Conservation (phyloP, 2,888 invertebrate genomes). For the Clunio marinus region DNA sequence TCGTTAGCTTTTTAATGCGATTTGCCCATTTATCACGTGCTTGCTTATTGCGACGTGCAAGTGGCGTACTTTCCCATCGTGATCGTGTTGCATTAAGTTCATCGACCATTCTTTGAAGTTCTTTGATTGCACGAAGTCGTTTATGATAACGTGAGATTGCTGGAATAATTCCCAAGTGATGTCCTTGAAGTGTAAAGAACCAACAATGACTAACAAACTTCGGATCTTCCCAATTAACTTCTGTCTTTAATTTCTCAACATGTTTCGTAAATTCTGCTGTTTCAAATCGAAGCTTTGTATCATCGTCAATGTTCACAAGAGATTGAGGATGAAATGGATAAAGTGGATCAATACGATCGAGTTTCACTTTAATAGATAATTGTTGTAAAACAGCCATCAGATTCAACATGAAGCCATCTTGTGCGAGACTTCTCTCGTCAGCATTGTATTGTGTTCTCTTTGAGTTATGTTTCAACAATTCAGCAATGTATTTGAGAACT, state of each 20-base stretch:
- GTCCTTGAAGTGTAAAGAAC: conserved; percentile 91
- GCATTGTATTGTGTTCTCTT: conserved; percentile 86
- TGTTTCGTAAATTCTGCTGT: conserved; percentile 77
- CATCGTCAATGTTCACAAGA: conserved; percentile 67
- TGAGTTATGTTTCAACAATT: conserved; percentile 73
- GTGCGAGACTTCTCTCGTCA: conserved; percentile 80
- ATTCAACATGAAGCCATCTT: conserved; percentile 95
- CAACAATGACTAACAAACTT: conserved; percentile 97
- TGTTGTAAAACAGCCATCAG: conserved; percentile 85
- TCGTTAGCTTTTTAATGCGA: conserved; percentile 72
- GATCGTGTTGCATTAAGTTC: conserved; percentile 76
- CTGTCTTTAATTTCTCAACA: conserved; percentile 59
- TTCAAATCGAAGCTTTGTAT: conserved; percentile 78
- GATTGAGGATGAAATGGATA: conserved; percentile 83
- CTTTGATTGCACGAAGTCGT: conserved; percentile 62
- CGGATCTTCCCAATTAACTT: conserved; percentile 66
- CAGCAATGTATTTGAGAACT: conserved; percentile 74
- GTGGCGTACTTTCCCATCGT: conserved; percentile 74
- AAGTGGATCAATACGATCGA: conserved; percentile 82
- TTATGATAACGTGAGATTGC: conserved; percentile 80
- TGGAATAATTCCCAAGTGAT: conserved; percentile 87
- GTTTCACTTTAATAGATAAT: conserved; percentile 81
- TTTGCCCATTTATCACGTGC: conserved; percentile 82
- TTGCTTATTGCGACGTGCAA: conserved; percentile 73
- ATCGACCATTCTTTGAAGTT: conserved; percentile 81